A percentile compares a stretch with the other conserved stretches of the same genome.
Evolutionary conservation across 2,888 invertebrate genomes (phyloP).

Genomic region (Polylopha cassiicola): DNA sequence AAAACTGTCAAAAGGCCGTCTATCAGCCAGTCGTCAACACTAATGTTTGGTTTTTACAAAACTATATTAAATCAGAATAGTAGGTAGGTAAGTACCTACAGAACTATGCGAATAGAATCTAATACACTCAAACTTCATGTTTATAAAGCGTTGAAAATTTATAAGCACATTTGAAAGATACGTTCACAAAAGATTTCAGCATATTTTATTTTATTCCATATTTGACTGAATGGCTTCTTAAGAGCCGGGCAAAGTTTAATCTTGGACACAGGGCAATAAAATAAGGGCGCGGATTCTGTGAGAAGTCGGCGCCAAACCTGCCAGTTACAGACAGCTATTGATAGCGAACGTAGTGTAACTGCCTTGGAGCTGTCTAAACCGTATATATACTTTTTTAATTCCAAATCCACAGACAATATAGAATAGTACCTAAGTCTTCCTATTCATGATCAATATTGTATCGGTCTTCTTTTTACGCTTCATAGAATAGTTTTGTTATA

Average conservation of each 20-base stretch:
- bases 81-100: too few species aligned
- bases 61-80: too few species aligned
- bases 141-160: not conserved
- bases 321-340: slow-evolving; percentile 73
- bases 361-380: slow-evolving; percentile 42
- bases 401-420: not conserved
- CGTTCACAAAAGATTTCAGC: too few species aligned
- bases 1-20: too few species aligned
- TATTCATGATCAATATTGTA: too few species aligned
- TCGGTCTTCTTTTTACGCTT: too few species aligned
- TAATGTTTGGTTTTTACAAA: too few species aligned
- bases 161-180: slow-evolving; percentile 7
- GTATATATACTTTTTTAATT: not conserved
- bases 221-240: slow-evolving; percentile 50
- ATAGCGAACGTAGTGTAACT: slow-evolving; percentile 48
- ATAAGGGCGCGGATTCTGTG: slow-evolving; percentile 69
- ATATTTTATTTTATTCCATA: slow-evolving; percentile 42
- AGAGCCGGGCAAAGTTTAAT: slow-evolving; percentile 64
- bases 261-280: slow-evolving; percentile 73
- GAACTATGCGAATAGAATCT: too few species aligned
- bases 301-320: slow-evolving; percentile 68
- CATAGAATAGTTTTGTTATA: too few species aligned
- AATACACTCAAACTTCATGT: not conserved
- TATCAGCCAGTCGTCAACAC: too few species aligned
- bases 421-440: too few species aligned